Evolutionary conservation across 1,140 invertebrate genomes (phyloP).

Genomic region (Archegozetes longisetosus): DNA sequence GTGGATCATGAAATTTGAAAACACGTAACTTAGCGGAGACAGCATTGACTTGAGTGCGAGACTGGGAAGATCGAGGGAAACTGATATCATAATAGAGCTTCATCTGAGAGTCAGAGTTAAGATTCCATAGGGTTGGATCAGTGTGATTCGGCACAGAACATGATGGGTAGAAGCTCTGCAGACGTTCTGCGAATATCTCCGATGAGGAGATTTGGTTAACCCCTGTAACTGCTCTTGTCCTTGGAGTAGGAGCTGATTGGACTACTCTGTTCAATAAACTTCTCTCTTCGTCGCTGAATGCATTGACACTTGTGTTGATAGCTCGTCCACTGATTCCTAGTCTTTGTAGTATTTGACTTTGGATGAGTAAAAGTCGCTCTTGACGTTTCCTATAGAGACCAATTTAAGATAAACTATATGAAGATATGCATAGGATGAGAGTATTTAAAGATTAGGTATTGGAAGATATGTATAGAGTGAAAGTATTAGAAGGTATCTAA

Average conservation of each 20-base stretch:
- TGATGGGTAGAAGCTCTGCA: constrained; percentile 12
- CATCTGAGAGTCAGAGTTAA: background rate
- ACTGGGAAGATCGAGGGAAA: background rate
- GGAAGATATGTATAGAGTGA: too few species aligned
- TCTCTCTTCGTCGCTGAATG: background rate
- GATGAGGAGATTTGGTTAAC: constrained; percentile 2
- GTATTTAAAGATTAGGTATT: too few species aligned
- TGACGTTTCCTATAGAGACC: background rate
- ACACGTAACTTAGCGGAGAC: constrained; percentile 9
- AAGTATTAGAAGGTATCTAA: too few species aligned
- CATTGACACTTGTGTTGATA: background rate
- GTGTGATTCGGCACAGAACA: constrained; percentile 1
- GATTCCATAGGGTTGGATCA: background rate
- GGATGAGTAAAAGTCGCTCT: background rate
- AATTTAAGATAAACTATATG: background rate
- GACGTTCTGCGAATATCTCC: constrained; percentile 5
- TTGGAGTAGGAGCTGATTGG: background rate
- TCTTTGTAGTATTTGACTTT: background rate
- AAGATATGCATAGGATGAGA: too few species aligned
- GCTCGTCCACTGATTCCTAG: background rate
- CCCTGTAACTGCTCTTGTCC: background rate
- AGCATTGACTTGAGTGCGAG: background rate
- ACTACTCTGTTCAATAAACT: background rate
- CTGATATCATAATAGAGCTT: constrained; percentile 5
- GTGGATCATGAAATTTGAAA: background rate